Conservation (phyloP, 2,888 invertebrate species). For the Eulithis prunata region DNA sequence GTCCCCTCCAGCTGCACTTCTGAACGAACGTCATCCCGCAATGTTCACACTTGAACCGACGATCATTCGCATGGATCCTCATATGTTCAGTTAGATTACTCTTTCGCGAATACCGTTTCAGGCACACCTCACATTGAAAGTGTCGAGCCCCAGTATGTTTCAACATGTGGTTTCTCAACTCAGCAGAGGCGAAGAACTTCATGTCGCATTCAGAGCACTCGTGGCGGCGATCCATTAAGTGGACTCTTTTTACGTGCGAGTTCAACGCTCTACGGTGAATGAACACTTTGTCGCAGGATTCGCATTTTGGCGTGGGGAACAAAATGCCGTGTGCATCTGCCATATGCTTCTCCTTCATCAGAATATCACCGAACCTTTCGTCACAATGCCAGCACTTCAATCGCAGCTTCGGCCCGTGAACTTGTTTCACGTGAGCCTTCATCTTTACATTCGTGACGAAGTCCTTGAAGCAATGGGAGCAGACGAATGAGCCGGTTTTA, state of each 20-base stretch:
- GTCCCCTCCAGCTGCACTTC: slow-evolving; percentile 41
- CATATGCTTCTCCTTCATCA: slow-evolving; percentile 52
- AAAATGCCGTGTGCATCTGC: slow-evolving; percentile 53
- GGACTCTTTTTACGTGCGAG: slow-evolving; percentile 56
- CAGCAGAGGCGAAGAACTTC: slow-evolving; percentile 60
- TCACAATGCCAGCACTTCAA: slow-evolving; percentile 56
- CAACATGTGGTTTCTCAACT: slow-evolving; percentile 76
- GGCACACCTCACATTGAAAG: slow-evolving; percentile 77
- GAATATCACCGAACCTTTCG: slow-evolving; percentile 45
- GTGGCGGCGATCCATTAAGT: slow-evolving; percentile 52
- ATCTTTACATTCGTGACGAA: slow-evolving; percentile 55
- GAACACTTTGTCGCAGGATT: slow-evolving; percentile 58
- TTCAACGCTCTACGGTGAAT: slow-evolving; percentile 53
- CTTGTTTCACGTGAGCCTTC: slow-evolving; percentile 64
- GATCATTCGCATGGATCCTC: slow-evolving; percentile 74
- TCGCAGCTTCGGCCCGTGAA: slow-evolving; percentile 53
- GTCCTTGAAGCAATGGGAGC: slow-evolving; percentile 28
- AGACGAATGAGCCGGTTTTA: slow-evolving; percentile 51
- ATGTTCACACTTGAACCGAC: slow-evolving; percentile 66
- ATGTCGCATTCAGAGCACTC: slow-evolving; percentile 70
- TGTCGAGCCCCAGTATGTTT: slow-evolving; percentile 79
- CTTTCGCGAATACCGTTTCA: slow-evolving; percentile 78
- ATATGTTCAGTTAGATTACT: slow-evolving; percentile 73
- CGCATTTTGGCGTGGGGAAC: slow-evolving; percentile 53
- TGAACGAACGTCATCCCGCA: slow-evolving; percentile 25